Percentiles rank a stretch among this genome's conserved stretches.
phyloP scores from a whole-genome alignment of 2,888 invertebrate species.

The Kuschelorhynchus macadamiae region DNA sequence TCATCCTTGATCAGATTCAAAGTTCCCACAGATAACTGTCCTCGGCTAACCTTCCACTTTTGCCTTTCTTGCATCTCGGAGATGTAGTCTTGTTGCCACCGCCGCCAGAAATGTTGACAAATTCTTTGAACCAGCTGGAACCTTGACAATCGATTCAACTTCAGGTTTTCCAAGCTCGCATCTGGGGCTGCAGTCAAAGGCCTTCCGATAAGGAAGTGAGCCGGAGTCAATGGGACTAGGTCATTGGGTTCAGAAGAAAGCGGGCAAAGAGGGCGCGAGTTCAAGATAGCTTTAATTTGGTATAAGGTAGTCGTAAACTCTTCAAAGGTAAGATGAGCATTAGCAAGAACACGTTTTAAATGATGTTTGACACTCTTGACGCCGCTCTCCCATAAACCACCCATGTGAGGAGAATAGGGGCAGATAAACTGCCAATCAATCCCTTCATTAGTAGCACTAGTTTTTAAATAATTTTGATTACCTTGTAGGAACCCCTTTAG shows the following conservation, averaged over 20 bases:
- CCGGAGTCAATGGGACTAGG: conserved; percentile 9
- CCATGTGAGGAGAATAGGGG: neutral
- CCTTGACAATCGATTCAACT: neutral
- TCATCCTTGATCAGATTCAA: neutral
- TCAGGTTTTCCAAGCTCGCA: neutral
- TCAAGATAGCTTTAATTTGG: conserved; percentile 21
- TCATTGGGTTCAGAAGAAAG: conserved; percentile 13
- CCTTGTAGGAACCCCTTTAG: neutral
- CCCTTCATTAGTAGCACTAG: conserved; percentile 11
- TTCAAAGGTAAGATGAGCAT: conserved; percentile 19
- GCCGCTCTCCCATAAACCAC: conserved; percentile 27
- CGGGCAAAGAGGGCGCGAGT: conserved; percentile 15
- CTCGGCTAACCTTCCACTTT: conserved; percentile 8
- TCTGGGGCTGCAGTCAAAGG: conserved; percentile 10
- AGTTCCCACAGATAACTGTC: neutral
- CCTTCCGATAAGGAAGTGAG: conserved; percentile 28
- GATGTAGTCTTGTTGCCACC: conserved; percentile 16
- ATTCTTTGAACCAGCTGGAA: conserved; percentile 8
- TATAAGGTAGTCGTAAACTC: conserved; percentile 19
- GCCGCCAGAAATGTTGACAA: neutral
- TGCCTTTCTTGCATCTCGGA: neutral
- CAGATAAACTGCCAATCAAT: neutral
- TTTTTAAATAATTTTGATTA: neutral
- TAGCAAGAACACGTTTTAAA: conserved; percentile 16
- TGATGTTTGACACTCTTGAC: conserved; percentile 27